Evolutionary conservation across 2,797 vertebrate species (phyloP).

Genomic region (Muscicapa comitata): DNA sequence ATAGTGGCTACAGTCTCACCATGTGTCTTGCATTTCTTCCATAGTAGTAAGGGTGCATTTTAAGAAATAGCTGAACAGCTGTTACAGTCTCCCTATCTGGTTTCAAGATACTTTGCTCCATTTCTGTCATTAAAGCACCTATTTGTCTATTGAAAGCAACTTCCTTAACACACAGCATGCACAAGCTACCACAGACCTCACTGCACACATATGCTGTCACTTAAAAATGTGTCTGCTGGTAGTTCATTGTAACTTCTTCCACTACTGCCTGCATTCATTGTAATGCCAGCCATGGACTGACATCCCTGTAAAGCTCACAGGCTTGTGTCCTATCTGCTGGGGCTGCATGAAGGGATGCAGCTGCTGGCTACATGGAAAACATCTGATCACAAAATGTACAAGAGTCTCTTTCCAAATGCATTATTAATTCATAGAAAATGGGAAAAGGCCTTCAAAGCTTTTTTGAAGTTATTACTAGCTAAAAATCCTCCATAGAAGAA

Average conservation of each 20-base stretch:
- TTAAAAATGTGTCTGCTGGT: background rate
- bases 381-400: background rate
- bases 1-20: conserved; percentile 58
- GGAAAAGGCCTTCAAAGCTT: background rate
- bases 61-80: conserved; percentile 62
- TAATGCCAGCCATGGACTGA: background rate
- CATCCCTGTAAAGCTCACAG: background rate
- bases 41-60: conserved; percentile 28
- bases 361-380: background rate
- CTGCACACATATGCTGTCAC: background rate
- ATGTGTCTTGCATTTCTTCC: conserved; percentile 62
- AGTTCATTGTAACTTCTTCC: background rate
- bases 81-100: conserved; percentile 39
- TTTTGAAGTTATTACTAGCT: accelerated
- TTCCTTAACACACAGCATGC: background rate
- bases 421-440: background rate
- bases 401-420: background rate
- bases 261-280: background rate
- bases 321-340: background rate
- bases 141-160: conserved; percentile 39
- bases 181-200: background rate
- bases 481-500: background rate
- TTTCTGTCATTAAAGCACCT: conserved; percentile 41
- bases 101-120: conserved; percentile 53
- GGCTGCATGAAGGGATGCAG: background rate